Evolutionary conservation across 2,797 vertebrate species (phyloP).

Genomic region (Podarcis siculus): DNA sequence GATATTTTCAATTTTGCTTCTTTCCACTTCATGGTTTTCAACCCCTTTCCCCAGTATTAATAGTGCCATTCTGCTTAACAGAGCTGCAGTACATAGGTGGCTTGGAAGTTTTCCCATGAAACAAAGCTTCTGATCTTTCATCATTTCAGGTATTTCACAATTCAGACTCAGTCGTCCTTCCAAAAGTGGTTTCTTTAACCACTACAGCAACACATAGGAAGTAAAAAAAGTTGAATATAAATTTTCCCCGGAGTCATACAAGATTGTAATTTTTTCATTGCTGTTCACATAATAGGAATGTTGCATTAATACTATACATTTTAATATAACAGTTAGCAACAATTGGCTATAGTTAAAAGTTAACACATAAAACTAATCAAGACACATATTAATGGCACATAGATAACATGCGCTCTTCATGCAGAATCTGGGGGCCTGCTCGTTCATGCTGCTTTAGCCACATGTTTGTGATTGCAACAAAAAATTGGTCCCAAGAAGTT

Average conservation of each 20-base stretch:
- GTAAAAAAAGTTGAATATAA: conserved; percentile 8
- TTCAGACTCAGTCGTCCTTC: conserved; percentile 84
- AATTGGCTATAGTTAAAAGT: background rate
- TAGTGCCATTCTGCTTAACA: conserved; percentile 84
- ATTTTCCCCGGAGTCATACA: background rate
- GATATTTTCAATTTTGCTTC: conserved; percentile 77
- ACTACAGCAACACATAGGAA: conserved; percentile 77
- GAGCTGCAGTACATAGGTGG: conserved; percentile 87
- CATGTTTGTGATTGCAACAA: background rate
- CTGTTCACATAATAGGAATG: background rate
- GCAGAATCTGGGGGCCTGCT: background rate
- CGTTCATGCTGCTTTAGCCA: background rate
- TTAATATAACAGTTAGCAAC: background rate
- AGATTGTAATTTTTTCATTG: background rate
- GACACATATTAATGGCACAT: background rate
- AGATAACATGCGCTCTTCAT: background rate
- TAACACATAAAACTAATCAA: background rate
- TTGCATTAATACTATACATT: background rate
- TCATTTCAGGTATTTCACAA: conserved; percentile 76
- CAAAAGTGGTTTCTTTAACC: conserved; percentile 89
- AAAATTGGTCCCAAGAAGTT: background rate
- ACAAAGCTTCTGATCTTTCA: conserved; percentile 74
- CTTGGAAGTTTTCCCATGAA: conserved; percentile 81
- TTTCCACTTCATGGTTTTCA: conserved; percentile 68
- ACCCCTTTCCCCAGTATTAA: conserved; percentile 67